Evolutionary conservation across 2,888 invertebrate genomes (phyloP).

Genomic region (Adelphocoris suturalis): DNA sequence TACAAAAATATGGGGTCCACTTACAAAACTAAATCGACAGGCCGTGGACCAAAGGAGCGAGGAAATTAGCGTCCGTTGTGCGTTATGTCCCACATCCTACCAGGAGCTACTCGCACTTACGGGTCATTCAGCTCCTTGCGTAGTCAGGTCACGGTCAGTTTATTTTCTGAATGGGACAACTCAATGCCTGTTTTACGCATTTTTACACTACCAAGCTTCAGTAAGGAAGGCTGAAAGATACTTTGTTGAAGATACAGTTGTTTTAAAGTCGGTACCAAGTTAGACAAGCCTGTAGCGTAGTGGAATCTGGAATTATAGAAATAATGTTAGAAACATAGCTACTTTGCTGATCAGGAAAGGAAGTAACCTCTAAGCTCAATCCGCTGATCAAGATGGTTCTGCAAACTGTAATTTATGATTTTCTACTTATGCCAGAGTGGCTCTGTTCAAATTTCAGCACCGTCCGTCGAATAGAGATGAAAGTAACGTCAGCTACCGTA

Average conservation of each 20-base stretch:
- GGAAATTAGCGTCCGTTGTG: constrained; percentile 38
- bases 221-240: neutral
- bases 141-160: constrained; percentile 1
- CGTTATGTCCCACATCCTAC: constrained; percentile 20
- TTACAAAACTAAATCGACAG: neutral
- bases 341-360: no score
- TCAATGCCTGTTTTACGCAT: constrained; percentile 21
- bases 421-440: no score
- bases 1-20: neutral
- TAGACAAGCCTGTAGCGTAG: no score
- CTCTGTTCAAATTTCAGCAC: no score
- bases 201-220: neutral
- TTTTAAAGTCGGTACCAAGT: no score
- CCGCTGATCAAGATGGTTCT: no score
- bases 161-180: neutral
- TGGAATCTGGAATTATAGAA: no score
- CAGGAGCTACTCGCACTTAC: neutral
- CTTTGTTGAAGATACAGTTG: neutral
- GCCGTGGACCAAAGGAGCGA: neutral
- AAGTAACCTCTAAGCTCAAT: no score
- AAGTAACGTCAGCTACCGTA: no score
- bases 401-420: no score
- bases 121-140: neutral
- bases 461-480: no score
- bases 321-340: no score